phyloP scores from a whole-genome alignment of 2,113 vertebrate genomes.

The Rhadina sibilatrix region DNA sequence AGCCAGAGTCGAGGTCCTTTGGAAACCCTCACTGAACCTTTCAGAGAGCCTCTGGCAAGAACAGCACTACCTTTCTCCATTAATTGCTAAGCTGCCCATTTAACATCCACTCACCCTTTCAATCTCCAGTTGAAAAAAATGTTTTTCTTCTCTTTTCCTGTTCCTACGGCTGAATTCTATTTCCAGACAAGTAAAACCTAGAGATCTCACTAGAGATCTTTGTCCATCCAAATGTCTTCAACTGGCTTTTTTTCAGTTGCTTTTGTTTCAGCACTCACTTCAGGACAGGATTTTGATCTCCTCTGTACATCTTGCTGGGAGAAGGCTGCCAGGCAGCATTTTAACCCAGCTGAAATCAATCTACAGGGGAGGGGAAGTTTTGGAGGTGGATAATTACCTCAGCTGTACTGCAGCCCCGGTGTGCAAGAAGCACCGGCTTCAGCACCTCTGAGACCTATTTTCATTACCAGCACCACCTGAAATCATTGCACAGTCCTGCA shows the following conservation, averaged over 20 bases:
- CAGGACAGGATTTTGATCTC: background rate
- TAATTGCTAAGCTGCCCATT: background rate
- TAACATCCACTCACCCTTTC: background rate
- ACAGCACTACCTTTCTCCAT: background rate
- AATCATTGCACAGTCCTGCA: background rate
- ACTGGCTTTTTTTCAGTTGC: background rate
- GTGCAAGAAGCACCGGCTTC: background rate
- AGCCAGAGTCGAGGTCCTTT: rapidly evolving
- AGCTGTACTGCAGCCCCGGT: rapidly evolving
- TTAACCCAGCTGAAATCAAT: background rate
- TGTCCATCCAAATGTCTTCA: background rate
- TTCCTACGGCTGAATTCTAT: background rate
- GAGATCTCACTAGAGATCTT: background rate
- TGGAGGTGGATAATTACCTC: background rate
- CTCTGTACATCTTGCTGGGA: background rate
- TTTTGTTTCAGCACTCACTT: background rate
- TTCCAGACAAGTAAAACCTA: background rate
- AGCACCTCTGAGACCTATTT: background rate
- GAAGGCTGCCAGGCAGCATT: background rate
- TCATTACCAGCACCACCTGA: background rate
- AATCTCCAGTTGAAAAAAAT: background rate
- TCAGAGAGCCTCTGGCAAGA: background rate
- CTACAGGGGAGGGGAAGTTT: background rate
- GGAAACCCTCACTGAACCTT: background rate
- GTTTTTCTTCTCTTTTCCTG: background rate